Percentiles rank a stretch among this genome's conserved stretches.
These are phyloP conservation scores for Gallinago media DNA, from an alignment of 2,113 vertebrate genomes.

Conservation along the genomic window DNA sequence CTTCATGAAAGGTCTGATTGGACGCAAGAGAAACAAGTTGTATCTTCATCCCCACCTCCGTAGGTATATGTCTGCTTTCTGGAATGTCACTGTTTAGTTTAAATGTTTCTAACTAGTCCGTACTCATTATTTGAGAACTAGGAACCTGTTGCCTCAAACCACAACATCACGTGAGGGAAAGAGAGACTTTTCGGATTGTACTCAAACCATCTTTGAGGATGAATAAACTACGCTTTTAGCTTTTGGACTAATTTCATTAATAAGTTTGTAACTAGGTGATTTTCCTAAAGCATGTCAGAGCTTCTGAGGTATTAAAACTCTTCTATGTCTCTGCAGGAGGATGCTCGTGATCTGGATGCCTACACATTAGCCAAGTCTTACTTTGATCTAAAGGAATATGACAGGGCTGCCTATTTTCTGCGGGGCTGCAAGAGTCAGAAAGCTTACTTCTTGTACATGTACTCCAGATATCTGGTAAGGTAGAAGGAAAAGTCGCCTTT, in stretches of 20 bases:
- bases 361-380: slow-evolving; percentile 95
- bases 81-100: neutral
- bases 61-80: neutral
- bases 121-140: neutral
- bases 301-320: neutral
- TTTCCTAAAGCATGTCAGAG: neutral
- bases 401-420: slow-evolving; percentile 94
- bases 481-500: neutral
- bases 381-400: slow-evolving; percentile 98
- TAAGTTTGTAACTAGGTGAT: neutral
- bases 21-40: neutral
- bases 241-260: neutral
- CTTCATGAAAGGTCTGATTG: too few species aligned
- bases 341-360: slow-evolving; percentile 94
- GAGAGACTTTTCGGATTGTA: neutral
- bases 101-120: neutral
- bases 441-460: slow-evolving; percentile 98
- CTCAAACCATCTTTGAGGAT: neutral
- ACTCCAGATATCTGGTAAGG: slow-evolving; percentile 97
- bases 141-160: neutral
- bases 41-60: neutral
- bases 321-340: slow-evolving; percentile 81
- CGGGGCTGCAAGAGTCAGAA: slow-evolving; percentile 95
- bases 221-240: neutral
- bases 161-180: neutral